Evolutionary conservation across 2,888 invertebrate species (phyloP).

Genomic region (Bibio marci): DNA sequence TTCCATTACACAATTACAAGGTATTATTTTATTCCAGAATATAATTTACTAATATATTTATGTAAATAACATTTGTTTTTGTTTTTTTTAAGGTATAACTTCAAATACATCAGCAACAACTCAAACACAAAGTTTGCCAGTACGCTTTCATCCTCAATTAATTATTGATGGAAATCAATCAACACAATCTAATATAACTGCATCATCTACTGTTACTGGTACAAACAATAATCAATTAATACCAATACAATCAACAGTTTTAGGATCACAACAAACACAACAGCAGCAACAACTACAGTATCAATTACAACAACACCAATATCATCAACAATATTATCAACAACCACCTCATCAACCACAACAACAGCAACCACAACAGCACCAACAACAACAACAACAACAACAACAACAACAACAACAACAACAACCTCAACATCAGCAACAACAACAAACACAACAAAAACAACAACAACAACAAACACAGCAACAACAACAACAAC

Average conservation of each 20-base stretch:
- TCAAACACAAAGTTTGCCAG: constrained; percentile 12
- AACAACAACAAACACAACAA: no score
- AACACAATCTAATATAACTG: not conserved
- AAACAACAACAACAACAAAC: no score
- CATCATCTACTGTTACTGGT: not conserved
- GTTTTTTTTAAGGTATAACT: no score
- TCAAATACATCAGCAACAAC: constrained; percentile 8
- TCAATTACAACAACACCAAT: no score
- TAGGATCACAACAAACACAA: no score
- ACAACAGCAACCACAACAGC: no score
- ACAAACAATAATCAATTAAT: not conserved
- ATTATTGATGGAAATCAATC: constrained; percentile 9
- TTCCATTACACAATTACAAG: constrained; percentile 20
- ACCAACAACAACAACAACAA: no score
- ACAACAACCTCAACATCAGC: no score
- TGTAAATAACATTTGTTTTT: not conserved
- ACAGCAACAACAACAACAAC: no score
- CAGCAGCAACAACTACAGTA: not conserved
- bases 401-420: no score
- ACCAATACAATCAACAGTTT: not conserved
- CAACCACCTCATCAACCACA: no score
- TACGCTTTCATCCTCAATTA: constrained; percentile 19
- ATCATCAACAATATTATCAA: not conserved
- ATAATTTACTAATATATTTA: no score
- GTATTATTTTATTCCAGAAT: not conserved